Evolutionary conservation across 2,888 invertebrate species (phyloP).

Genomic region (Acanthopleura granulata): DNA sequence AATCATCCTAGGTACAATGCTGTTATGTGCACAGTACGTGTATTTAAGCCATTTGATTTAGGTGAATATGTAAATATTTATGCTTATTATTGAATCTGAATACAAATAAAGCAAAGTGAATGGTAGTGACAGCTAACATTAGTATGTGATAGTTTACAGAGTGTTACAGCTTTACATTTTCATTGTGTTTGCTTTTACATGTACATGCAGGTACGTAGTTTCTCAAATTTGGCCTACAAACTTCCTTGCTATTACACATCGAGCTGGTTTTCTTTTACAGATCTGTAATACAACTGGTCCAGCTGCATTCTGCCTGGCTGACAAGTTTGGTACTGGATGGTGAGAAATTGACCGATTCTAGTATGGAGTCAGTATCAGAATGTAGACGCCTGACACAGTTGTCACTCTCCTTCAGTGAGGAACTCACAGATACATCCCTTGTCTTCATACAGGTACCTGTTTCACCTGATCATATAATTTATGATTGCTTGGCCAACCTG

Average conservation of each 20-base stretch:
- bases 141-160: too few species aligned
- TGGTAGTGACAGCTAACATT: too few species aligned
- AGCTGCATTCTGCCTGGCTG: conserved; percentile 36
- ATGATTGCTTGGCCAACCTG: not conserved
- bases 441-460: conserved; percentile 39
- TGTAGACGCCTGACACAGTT: conserved; percentile 38
- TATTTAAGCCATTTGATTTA: too few species aligned
- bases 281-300: conserved; percentile 35
- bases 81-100: too few species aligned
- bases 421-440: conserved; percentile 43
- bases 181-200: too few species aligned
- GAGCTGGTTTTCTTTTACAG: conserved; percentile 28
- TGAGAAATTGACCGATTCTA: conserved; percentile 45
- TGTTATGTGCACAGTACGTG: too few species aligned
- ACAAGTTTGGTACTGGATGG: conserved; percentile 47
- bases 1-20: too few species aligned
- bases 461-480: not conserved
- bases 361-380: conserved; percentile 33
- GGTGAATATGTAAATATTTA: too few species aligned
- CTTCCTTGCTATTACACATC: not conserved
- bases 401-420: conserved; percentile 49
- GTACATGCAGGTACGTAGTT: too few species aligned
- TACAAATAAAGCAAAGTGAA: too few species aligned
- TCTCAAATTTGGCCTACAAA: too few species aligned
- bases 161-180: too few species aligned